phyloP scores from a whole-genome alignment of 2,888 invertebrate genomes.

The Eueremaeus valkanovi region DNA sequence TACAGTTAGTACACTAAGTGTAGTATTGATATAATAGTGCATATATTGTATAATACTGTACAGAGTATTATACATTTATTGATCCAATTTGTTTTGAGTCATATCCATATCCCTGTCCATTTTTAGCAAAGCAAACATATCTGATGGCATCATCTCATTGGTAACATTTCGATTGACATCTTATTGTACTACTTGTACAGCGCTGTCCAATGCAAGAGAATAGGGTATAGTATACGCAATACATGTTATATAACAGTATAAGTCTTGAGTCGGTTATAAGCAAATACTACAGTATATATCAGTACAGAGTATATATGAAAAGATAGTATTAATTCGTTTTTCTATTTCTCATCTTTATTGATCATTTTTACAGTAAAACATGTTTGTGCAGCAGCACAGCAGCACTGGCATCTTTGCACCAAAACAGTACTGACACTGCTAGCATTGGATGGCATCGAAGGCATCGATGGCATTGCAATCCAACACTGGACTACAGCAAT shows the following conservation, averaged over 20 bases:
- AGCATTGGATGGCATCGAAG: no score
- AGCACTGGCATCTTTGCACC: neutral
- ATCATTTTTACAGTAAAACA: constrained; percentile 32
- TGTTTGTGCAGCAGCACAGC: neutral
- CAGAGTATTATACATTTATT: constrained; percentile 12
- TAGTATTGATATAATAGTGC: no score
- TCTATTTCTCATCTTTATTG: constrained; percentile 23
- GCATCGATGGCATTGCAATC: neutral
- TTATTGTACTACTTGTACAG: neutral
- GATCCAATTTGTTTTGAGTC: constrained; percentile 29
- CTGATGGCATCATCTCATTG: constrained; percentile 19
- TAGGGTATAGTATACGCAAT: no score
- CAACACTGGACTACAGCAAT: neutral
- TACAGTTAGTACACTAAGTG: no score
- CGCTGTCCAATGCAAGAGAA: no score
- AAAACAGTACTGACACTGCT: neutral
- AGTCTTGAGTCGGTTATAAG: neutral
- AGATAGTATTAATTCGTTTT: constrained; percentile 34
- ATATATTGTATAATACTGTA: neutral
- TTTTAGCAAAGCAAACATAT: constrained; percentile 22
- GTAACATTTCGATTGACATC: constrained; percentile 27
- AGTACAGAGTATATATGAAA: constrained; percentile 12
- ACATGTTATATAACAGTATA: no score
- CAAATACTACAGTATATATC: constrained; percentile 1
- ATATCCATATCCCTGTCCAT: no score